Conservation (phyloP, 2,113 vertebrate genomes). For the Rhizomys pruinosus region DNA sequence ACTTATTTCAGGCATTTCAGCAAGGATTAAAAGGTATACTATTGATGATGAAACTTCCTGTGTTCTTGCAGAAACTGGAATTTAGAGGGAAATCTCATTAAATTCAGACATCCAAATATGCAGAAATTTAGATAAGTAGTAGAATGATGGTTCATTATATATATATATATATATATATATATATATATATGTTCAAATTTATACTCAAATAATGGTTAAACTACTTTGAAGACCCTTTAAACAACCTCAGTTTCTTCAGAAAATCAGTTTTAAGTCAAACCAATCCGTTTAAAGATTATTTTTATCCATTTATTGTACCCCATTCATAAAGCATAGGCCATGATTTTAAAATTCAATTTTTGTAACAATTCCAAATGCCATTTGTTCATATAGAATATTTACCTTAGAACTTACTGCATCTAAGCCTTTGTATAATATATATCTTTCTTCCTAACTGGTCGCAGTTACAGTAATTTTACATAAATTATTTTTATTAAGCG, state of each 20-base stretch:
- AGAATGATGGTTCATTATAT: not conserved
- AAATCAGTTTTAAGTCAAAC: constrained; percentile 1
- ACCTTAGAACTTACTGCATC: not conserved
- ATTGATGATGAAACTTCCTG: constrained; percentile 54
- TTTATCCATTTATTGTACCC: not conserved
- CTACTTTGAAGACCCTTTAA: not conserved
- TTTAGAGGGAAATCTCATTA: constrained; percentile 59
- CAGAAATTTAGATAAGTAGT: constrained; percentile 28
- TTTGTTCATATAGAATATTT: not conserved
- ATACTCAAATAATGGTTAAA: constrained; percentile 9
- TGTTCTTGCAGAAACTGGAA: constrained; percentile 60
- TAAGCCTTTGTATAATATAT: not conserved
- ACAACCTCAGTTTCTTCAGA: not conserved
- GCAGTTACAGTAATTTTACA: not conserved
- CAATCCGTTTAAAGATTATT: not conserved
- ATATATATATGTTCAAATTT: constrained; percentile 11
- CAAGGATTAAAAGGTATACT: constrained; percentile 54
- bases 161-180: not conserved
- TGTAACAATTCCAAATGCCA: not conserved
- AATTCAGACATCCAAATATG: constrained; percentile 45
- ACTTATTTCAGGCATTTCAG: constrained; percentile 72
- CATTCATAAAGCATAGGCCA: not conserved
- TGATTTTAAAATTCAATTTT: not conserved
- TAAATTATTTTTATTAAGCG: constrained; percentile 1
- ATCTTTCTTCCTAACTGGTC: constrained; percentile 11